Conservation (phyloP, 2,113 vertebrate species). For the Paradoxurus hermaphroditus region DNA sequence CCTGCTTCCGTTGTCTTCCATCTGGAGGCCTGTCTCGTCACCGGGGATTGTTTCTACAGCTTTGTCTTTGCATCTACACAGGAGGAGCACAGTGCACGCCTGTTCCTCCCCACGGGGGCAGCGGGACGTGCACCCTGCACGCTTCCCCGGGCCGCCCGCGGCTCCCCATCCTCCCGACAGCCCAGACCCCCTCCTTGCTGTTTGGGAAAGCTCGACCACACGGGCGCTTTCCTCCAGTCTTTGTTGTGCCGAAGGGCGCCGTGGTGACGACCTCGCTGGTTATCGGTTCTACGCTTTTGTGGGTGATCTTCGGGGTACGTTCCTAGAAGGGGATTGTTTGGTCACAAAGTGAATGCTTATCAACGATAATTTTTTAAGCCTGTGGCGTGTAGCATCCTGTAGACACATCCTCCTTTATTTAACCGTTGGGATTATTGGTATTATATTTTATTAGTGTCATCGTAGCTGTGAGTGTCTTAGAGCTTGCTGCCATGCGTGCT, state of each 20-base stretch:
- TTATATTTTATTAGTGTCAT: neutral
- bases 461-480: too few relatives aligned
- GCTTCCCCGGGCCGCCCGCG: fast-evolving
- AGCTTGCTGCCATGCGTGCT: neutral
- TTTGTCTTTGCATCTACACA: neutral
- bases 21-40: neutral
- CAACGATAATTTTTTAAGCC: neutral
- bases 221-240: neutral
- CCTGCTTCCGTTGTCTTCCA: fast-evolving
- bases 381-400: fast-evolving
- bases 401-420: neutral
- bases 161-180: neutral
- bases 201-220: neutral
- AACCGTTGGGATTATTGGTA: neutral
- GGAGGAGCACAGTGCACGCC: fast-evolving
- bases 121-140: fast-evolving
- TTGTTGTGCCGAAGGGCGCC: neutral
- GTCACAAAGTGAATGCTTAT: neutral
- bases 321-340: neutral
- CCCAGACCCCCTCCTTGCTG: neutral
- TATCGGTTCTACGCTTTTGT: fast-evolving
- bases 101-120: fast-evolving
- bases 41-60: neutral
- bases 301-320: neutral
- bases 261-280: fast-evolving